phyloP scores from a whole-genome alignment of 1,140 invertebrate species.

The Marisa cornuarietis region DNA sequence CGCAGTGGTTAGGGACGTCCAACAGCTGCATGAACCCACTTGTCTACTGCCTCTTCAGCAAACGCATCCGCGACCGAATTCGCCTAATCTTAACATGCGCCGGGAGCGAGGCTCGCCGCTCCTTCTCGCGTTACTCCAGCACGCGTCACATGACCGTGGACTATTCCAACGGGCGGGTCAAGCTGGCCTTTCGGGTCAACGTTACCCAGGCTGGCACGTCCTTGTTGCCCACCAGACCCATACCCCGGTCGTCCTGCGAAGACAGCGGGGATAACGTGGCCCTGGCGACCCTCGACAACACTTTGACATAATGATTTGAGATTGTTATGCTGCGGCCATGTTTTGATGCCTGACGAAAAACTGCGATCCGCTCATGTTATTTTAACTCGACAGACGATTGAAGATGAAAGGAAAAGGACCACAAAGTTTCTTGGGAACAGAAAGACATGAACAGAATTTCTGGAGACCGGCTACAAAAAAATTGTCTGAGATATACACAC shows the following conservation, averaged over 20 bases:
- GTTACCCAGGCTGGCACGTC: conserved; percentile 5
- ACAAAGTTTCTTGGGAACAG: no score
- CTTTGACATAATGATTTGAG: no score
- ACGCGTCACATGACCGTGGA: conserved; percentile 40
- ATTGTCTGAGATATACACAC: no score
- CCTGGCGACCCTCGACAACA: no score
- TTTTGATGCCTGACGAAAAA: no score
- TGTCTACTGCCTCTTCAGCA: conserved; percentile 97
- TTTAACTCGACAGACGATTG: no score
- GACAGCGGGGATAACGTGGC: conserved; percentile 10
- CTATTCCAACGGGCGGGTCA: conserved; percentile 39
- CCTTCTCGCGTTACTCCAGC: conserved; percentile 34
- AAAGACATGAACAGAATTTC: no score
- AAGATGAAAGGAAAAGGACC: no score
- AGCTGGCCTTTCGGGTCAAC: conserved; percentile 22
- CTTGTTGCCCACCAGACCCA: neutral
- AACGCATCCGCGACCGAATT: conserved; percentile 92
- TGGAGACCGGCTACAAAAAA: no score
- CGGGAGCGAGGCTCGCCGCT: conserved; percentile 16
- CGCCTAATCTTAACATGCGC: conserved; percentile 38
- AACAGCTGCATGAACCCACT: conserved; percentile 98
- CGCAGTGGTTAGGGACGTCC: conserved; percentile 94
- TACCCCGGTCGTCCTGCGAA: neutral
- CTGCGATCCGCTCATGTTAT: no score
- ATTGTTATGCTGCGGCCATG: no score